Conservation (phyloP, 2,888 invertebrate genomes). For the Hipparchia sbordonii region DNA sequence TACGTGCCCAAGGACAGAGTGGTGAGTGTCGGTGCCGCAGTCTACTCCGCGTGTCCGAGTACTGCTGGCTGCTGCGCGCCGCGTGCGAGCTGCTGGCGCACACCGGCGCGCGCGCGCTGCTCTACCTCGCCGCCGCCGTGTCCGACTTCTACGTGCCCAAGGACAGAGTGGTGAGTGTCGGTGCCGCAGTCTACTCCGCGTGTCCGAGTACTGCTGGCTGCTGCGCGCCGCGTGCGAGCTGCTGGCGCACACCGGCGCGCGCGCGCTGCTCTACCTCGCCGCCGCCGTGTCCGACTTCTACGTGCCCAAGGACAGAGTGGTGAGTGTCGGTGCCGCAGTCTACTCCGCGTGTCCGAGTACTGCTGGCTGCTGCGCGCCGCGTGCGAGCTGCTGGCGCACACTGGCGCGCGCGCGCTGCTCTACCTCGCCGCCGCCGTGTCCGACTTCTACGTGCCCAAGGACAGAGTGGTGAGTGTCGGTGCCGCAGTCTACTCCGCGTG, state of each 20-base stretch:
- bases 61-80: slow-evolving; percentile 91
- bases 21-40: slow-evolving; percentile 85
- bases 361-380: too few relatives aligned
- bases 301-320: too few relatives aligned
- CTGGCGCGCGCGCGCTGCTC: slow-evolving; percentile 88
- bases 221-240: slow-evolving; percentile 56
- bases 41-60: too few relatives aligned
- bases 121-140: slow-evolving; percentile 99
- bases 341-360: too few relatives aligned
- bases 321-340: too few relatives aligned
- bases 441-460: slow-evolving; percentile 98
- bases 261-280: too few relatives aligned
- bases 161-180: slow-evolving; percentile 80
- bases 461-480: slow-evolving; percentile 78
- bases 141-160: slow-evolving; percentile 99
- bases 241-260: too few relatives aligned
- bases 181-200: too few relatives aligned
- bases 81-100: slow-evolving; percentile 89
- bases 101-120: slow-evolving; percentile 86
- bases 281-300: too few relatives aligned
- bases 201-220: too few relatives aligned
- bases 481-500: slow-evolving; percentile 60
- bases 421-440: slow-evolving; percentile 99
- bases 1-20: slow-evolving; percentile 96
- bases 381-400: slow-evolving; percentile 88